These are phyloP conservation scores for Thera obeliscata DNA, from an alignment of 2,888 invertebrate species.

Conservation along the genomic window DNA sequence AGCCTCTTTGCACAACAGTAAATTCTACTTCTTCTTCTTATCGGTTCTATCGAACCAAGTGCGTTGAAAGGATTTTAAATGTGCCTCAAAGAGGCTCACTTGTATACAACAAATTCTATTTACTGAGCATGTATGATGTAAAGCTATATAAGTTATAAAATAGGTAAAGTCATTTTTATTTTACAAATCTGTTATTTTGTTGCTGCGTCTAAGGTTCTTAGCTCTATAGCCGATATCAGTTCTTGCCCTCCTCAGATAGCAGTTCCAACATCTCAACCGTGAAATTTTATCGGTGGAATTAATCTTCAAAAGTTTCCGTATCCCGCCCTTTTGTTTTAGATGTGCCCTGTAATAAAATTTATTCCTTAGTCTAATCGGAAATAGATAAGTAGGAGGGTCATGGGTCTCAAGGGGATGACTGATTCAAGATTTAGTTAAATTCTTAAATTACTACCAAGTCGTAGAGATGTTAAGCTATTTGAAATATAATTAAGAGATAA, in stretches of 20 bases:
- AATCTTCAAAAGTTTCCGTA: slow-evolving; percentile 76
- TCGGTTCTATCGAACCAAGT: too few species aligned
- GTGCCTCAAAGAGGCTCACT: too few species aligned
- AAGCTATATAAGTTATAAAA: too few species aligned
- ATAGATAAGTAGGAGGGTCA: slow-evolving; percentile 65
- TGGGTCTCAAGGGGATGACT: slow-evolving; percentile 55
- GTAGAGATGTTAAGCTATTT: slow-evolving; percentile 43
- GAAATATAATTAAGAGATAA: slow-evolving; percentile 8
- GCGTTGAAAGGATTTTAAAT: too few species aligned
- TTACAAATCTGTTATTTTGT: neutral
- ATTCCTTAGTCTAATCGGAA: slow-evolving; percentile 71
- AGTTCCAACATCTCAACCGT: slow-evolving; percentile 73
- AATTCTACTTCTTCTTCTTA: too few species aligned
- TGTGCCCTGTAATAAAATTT: slow-evolving; percentile 72
- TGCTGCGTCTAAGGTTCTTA: slow-evolving; percentile 28
- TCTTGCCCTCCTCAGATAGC: slow-evolving; percentile 63
- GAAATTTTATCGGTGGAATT: slow-evolving; percentile 82
- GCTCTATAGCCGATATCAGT: slow-evolving; percentile 64
- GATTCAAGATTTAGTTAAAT: slow-evolving; percentile 51
- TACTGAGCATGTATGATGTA: too few species aligned
- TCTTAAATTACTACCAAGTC: slow-evolving; percentile 48
- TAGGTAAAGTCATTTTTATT: too few species aligned
- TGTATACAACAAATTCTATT: too few species aligned
- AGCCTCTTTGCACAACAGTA: too few species aligned
- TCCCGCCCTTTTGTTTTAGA: slow-evolving; percentile 73